Evolutionary conservation across 2,113 vertebrate species (phyloP), one percentile per base, ranked within the genome.

Genomic region (Xiphophorus couchianus): DNA sequence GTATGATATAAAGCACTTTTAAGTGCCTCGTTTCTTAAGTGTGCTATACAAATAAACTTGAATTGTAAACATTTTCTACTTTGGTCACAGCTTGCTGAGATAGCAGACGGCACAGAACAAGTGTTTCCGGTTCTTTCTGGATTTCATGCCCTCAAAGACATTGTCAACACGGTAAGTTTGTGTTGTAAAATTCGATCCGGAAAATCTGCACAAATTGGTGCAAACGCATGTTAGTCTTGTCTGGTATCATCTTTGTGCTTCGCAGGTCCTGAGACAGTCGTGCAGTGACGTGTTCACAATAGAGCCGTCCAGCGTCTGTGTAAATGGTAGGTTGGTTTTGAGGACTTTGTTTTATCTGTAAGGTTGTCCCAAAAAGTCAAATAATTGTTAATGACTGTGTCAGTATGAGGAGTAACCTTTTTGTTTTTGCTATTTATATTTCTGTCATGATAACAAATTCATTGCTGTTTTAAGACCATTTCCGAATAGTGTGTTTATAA

Each of bases 121-220:
- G 97, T 99, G 66, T 99, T 98, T 86, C 97, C 97, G 28, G 97
- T 99, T 65, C 92, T 94, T 87, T 97, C 96, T 51, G 97, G 97
- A 89, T 98, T 99, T 86, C 95, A 97, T 4, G 96, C 96, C 27
- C 96, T 99, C 79, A 97, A 96, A 90, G 96, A 96, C 80, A 95
- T 97, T 77, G 96, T 99, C 83, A 96, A 96, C 94, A 96, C 95
- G 76, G 97, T 98, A 92, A 98, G 96, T 92, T 69, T 54, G 29
- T 37, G 0, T 22, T 60, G 7, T 19, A 11, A 19, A 8, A 22
- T 22, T 22, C 1, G 0, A 70, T 10, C 11, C 37, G 37, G 39
- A 61, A 62, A 29, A 58, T 5, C 12, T 31, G 12, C 22, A 64
- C 0, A 2, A 17, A 48, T 7, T 19, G 15, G 1, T 42, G 60